These are phyloP conservation scores for Tolmerus cingulatus DNA, from an alignment of 2,888 invertebrate species.

Conservation along the genomic window DNA sequence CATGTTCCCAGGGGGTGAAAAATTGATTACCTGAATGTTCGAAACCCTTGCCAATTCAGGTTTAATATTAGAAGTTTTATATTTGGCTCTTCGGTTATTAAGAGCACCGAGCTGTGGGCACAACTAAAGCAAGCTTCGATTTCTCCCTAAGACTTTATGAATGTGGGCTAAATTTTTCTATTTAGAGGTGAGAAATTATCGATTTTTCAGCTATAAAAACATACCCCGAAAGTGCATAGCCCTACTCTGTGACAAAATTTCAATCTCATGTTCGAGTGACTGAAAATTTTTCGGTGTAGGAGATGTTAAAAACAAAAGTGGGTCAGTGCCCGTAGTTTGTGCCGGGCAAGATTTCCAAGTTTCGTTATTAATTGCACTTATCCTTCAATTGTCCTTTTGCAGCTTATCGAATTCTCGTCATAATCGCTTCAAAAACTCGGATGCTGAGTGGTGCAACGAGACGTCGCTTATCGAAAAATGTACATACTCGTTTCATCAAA, in stretches of 20 bases:
- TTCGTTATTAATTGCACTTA: background rate
- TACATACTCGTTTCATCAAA: background rate
- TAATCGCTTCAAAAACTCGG: background rate
- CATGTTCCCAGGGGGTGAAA: background rate
- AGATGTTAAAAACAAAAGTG: background rate
- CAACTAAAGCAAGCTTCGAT: background rate
- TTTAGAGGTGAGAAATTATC: slow-evolving; percentile 74
- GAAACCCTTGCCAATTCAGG: background rate
- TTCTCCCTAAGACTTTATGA: slow-evolving; percentile 69
- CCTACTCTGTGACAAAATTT: background rate
- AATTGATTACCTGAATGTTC: background rate
- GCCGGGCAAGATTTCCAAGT: background rate
- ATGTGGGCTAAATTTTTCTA: slow-evolving; percentile 88
- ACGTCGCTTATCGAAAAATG: no score
- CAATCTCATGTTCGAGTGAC: background rate
- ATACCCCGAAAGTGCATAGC: background rate
- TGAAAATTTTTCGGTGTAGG: background rate
- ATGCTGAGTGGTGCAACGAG: background rate
- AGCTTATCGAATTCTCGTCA: background rate
- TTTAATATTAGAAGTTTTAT: background rate
- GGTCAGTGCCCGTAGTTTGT: background rate
- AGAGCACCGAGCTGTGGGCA: background rate
- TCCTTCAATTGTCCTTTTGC: background rate
- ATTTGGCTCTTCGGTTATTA: background rate
- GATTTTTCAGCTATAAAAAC: slow-evolving; percentile 32